Base-by-base conservation (phyloP, 2,797 vertebrate species). In the Rhadinocentrus ornatus region DNA sequence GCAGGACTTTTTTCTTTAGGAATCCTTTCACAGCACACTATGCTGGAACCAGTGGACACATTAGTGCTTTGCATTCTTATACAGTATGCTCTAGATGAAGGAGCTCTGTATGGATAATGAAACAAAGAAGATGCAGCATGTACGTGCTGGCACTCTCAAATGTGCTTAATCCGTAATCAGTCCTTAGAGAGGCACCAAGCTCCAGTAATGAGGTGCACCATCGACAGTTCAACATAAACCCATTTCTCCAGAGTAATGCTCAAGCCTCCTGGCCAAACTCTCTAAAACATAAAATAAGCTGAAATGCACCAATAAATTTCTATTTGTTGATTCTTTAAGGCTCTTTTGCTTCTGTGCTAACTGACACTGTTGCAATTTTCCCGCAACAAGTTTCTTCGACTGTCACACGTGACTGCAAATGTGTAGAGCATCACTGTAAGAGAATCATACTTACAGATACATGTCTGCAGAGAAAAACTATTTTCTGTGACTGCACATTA, bases 101-200 rank as follows among this genome's bases (percentile, higher is more conserved):
- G 56, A 67, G 62, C 74, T 64, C 63, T 69, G 69, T 80, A 69
- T 83, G 66, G 87, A 73, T 90, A 88, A 87, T 86, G 69, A 81
- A 90, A 86, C 74, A 84, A 80, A 66, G 52, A 79, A 75, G 75
- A 83, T 75, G 77, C 75, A 70, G 75, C 44, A 77, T 69, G 81
- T 82, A 87, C 76, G 69, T 88, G 87, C 78, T 81, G 77, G 80
- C 78, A 87, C 90, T 88, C 66, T 86, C 76, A 85, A 89, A 89
- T 84, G 83, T 80, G 81, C 81, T 83, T 89, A 88, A 87, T 91
- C 87, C 87, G 78, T 91, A 91, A 93, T 93, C 85, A 91, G 90
- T 89, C 91, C 86, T 84, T 18, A 78, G 92, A 91, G 89, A 90
- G 72, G 77, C 80, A 65, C 83, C 78, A 37, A 61, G 83, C 86